A percentile compares a stretch with the other conserved stretches of the same genome.
These are phyloP conservation scores for Sphenodon punctatus DNA, from an alignment of 2,797 vertebrate species.

Conservation along the genomic window DNA sequence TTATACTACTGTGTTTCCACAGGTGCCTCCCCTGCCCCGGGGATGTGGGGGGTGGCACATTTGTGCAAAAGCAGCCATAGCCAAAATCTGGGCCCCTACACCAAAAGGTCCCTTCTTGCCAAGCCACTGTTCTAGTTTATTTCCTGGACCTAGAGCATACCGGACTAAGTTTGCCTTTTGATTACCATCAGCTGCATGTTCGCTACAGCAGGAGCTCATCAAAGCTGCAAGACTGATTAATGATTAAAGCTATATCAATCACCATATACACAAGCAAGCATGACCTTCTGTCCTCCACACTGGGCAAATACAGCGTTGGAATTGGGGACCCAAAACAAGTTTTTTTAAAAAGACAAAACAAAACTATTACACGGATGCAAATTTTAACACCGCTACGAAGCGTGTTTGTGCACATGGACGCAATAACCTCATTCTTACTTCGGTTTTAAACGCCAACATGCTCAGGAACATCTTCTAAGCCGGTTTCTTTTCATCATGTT, in stretches of 20 bases:
- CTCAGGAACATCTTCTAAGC: neutral
- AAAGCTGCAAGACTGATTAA: neutral
- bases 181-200: neutral
- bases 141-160: no score
- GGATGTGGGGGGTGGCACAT: no score
- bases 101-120: no score
- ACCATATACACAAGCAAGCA: neutral
- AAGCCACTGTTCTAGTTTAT: no score
- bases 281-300: neutral
- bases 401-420: neutral
- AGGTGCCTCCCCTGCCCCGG: no score
- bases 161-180: no score
- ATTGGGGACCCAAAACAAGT: neutral
- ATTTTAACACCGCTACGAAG: neutral
- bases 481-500: neutral
- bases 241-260: neutral
- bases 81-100: no score
- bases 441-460: neutral
- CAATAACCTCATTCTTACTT: neutral
- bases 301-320: neutral
- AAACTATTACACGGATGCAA: accelerated
- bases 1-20: no score
- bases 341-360: no score
- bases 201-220: neutral
- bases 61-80: no score